Evolutionary conservation across 1,140 invertebrate genomes (phyloP), one percentile per base, ranked within the genome.

Genomic region (Dufourea novaeangliae): DNA sequence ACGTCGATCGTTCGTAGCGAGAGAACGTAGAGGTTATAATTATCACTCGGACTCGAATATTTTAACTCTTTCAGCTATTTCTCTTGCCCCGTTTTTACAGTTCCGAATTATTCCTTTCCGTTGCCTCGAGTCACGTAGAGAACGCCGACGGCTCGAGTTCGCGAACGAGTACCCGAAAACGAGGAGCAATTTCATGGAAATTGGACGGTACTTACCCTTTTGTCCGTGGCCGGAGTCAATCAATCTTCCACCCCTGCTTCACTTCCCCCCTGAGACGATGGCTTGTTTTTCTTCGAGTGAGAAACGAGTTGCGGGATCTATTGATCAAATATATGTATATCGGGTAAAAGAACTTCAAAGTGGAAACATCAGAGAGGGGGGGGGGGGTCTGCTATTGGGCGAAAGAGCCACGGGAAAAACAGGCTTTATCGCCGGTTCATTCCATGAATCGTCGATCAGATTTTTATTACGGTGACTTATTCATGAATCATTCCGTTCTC

Each of bases 291-390:
- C 34, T 11, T 22, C 34, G 32, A 52, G 44, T n/a, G 44, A 63
- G 57, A 72, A 52, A n/a, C 46, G 46, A 6, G 39, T 46, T 46
- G 8, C 41, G 29, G 32, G 29, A 50, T 29, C 72, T 57, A 74
- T 67, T 41, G 72, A 74, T 67, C 72, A 74, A 74, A 74, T 44
- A n/a, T n/a, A n/a, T n/a, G n/a, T n/a, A n/a, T n/a, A 74, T 74
- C 17, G 62, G 62, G 50, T 17, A 25, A 41, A 41, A 25, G 29
- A n/a, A 37, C 32, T 20, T 64, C 25, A 27, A 20, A 32, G 46
- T 37, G 61, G 70, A 37, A 22, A 74, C 62, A 41, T 22, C 37
- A 14, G 1, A 7, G 11, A 1, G 7, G 12, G 20, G 20, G 4
- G 25, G 2, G 3, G 27, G 25, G 27, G 14, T n/a, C 17, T 7